Base-by-base conservation (phyloP, 2,797 vertebrate species). In the Catharus ustulatus region DNA sequence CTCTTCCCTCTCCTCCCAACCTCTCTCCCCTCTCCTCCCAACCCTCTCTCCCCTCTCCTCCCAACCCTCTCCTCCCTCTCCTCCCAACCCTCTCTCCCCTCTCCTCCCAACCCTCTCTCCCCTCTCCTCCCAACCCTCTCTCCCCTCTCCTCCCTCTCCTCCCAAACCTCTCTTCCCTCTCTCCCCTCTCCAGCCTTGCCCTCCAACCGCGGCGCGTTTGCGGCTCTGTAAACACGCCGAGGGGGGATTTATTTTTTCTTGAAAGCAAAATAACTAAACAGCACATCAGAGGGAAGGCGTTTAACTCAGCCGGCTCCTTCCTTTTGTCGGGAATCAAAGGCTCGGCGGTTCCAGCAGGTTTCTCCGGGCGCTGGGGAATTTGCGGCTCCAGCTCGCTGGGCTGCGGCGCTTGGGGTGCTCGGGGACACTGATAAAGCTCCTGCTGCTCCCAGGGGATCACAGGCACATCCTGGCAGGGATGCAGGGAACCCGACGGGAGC, bases 201-300 rank as follows among this genome's bases (percentile, higher is more conserved):
- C 95, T 91, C 55, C 82, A 15, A 12, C 14, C 30, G 27, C 9
- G 42, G 40, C 34, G 30, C 14, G 85, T 71, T 9, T 45, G 17
- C 72, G 20, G 69, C 38, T 23, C 72, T 8, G 82, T 38, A 94
- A 91, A 95, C 88, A 64, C 0, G 22, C 92, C 22, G 4, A 91
- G 32, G 73, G 90, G 94, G 48, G 73, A 67, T 91, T 91, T 55
- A 42, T 86, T 71, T 51, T 49, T 46, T 74, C 90, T 89, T 88
- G 89, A 89, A 79, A 92, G 85, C 46, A 64, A 84, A 91, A 87
- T 46, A 90, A 86, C 80, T 62, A 63, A 85, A 19, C 80, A 51
- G 84, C 92, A 74, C 64, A 68, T 90, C 83, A 80, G 92, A 95
- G 84, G 49, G 80, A 54, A 91, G 66, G 90, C 38, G 0, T 77